These are phyloP conservation scores for Syngnathus floridae DNA, from an alignment of 2,113 vertebrate genomes.

Conservation along the genomic window DNA sequence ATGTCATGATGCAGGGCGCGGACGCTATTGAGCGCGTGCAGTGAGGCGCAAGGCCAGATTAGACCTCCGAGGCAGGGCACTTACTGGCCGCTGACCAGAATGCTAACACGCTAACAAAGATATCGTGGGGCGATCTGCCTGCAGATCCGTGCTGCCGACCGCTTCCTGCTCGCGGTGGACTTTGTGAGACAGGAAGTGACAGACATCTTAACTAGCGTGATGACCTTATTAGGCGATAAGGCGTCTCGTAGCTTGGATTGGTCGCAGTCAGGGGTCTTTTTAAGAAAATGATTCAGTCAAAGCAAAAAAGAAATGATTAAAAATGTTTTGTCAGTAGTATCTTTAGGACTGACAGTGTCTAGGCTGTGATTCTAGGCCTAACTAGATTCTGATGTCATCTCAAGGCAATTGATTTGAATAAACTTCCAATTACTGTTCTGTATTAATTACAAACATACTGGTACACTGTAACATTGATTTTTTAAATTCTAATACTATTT, in stretches of 20 bases:
- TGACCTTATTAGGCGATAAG: slow-evolving; percentile 21
- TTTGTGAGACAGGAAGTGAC: slow-evolving; percentile 49
- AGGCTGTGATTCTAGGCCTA: no score
- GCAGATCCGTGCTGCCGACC: slow-evolving; percentile 63
- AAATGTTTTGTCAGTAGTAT: no score
- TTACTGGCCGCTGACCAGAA: slow-evolving; percentile 74
- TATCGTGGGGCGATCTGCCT: slow-evolving; percentile 83
- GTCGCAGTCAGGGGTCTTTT: background rate
- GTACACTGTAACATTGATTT: no score
- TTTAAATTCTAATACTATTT: no score
- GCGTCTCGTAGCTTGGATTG: background rate
- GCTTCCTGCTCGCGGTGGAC: slow-evolving; percentile 67
- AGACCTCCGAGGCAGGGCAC: slow-evolving; percentile 74
- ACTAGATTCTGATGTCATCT: no score
- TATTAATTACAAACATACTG: no score
- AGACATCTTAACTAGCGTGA: slow-evolving; percentile 26
- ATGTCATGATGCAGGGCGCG: slow-evolving; percentile 82
- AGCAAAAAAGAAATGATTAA: no score
- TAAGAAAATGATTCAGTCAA: background rate
- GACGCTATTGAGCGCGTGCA: slow-evolving; percentile 78
- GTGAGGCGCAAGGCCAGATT: slow-evolving; percentile 83
- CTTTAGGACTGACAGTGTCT: no score
- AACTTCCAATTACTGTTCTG: no score
- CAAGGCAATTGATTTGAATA: no score
- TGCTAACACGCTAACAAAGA: slow-evolving; percentile 80